Conservation (phyloP, 2,888 invertebrate species). For the Lycaena phlaeas region DNA sequence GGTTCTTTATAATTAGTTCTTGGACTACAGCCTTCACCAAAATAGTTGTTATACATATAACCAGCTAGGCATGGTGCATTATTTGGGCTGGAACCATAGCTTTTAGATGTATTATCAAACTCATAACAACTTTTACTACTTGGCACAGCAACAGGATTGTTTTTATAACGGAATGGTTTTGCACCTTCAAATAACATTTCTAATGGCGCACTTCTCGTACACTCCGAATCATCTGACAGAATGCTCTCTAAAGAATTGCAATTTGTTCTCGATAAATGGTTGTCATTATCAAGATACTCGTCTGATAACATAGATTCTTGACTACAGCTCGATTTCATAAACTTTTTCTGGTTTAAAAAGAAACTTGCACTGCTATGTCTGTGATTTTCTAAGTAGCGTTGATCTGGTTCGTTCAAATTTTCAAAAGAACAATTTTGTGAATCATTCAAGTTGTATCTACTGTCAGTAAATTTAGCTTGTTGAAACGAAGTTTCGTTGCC, state of each 20-base stretch:
- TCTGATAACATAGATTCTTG: constrained; percentile 86
- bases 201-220: constrained; percentile 83
- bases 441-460: constrained; percentile 61
- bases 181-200: constrained; percentile 79
- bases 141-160: constrained; percentile 37
- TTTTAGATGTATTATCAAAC: constrained; percentile 72
- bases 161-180: constrained; percentile 49
- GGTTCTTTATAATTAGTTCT: constrained; percentile 32
- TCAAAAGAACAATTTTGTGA: constrained; percentile 64
- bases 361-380: constrained; percentile 85
- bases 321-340: constrained; percentile 76
- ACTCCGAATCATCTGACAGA: constrained; percentile 84
- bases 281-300: constrained; percentile 72
- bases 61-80: constrained; percentile 66
- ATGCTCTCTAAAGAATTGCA: constrained; percentile 87
- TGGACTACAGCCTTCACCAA: constrained; percentile 37
- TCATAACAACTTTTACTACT: constrained; percentile 66
- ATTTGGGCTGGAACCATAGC: constrained; percentile 77
- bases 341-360: constrained; percentile 79
- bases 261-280: constrained; percentile 76
- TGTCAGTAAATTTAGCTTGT: constrained; percentile 54
- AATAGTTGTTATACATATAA: constrained; percentile 69
- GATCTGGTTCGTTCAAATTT: constrained; percentile 51
- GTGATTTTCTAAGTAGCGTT: constrained; percentile 67
- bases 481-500: constrained; percentile 65